Percentiles rank a stretch among this genome's conserved stretches.
phyloP scores from a whole-genome alignment of 2,888 invertebrate species.

The Fragum sueziense region DNA sequence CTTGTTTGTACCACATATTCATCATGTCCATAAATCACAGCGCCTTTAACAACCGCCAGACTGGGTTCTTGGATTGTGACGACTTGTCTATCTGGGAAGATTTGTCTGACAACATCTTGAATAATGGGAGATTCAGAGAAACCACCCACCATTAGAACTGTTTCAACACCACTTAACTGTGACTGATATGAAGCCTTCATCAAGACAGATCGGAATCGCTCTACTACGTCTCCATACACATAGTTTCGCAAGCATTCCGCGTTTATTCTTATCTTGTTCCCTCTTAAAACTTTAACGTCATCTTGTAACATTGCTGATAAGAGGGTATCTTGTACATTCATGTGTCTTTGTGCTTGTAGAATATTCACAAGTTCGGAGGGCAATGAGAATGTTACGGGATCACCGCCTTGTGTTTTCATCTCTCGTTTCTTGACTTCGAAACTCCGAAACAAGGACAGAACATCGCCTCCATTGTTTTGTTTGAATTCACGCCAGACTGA shows the following conservation, averaged over 20 bases:
- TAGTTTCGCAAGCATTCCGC: not conserved
- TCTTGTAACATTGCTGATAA: not conserved
- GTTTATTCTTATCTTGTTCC: not conserved
- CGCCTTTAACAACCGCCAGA: slow-evolving; percentile 5
- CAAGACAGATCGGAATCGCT: not conserved
- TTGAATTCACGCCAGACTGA: not conserved
- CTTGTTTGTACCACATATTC: not conserved
- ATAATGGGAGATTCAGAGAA: not conserved
- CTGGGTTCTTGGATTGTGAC: not conserved
- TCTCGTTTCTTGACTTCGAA: not conserved
- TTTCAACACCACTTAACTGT: not conserved
- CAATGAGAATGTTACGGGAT: not conserved
- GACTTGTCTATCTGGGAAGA: not conserved
- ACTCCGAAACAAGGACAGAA: not conserved
- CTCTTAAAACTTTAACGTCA: not conserved
- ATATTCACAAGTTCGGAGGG: not conserved
- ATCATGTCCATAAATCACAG: not conserved
- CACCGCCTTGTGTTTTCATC: not conserved
- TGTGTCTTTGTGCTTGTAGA: not conserved
- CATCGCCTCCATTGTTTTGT: not conserved
- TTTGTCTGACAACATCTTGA: not conserved
- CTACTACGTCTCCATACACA: not conserved
- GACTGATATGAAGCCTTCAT: not conserved
- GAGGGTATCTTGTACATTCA: not conserved
- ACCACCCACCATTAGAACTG: not conserved